A percentile compares a stretch with the other conserved stretches of the same genome.
phyloP scores from a whole-genome alignment of 2,113 vertebrate genomes.

The Nymphicus hollandicus region DNA sequence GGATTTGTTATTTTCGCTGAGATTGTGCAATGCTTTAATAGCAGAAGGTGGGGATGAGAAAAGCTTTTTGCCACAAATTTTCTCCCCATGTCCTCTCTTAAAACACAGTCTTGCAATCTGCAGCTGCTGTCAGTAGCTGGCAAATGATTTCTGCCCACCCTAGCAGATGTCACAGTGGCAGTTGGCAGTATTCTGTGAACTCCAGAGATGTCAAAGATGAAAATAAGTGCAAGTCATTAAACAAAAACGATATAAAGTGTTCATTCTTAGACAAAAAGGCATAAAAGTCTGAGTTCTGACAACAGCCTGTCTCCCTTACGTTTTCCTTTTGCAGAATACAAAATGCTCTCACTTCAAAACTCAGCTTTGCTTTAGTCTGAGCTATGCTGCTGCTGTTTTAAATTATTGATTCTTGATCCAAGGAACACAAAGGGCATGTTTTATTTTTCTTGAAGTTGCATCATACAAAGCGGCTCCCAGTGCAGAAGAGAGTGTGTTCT shows the following conservation, averaged over 20 bases:
- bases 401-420: not conserved
- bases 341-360: not conserved
- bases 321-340: not conserved
- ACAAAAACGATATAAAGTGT: not conserved
- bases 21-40: not conserved
- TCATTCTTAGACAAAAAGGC: not conserved
- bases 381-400: not conserved
- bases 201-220: constrained; percentile 3
- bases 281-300: not conserved
- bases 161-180: constrained; percentile 48
- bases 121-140: constrained; percentile 12
- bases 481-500: not conserved
- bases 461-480: not conserved
- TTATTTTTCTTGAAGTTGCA: not conserved
- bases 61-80: not conserved
- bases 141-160: constrained; percentile 36
- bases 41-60: not conserved
- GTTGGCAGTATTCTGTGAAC: not conserved
- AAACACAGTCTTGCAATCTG: constrained; percentile 21
- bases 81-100: not conserved
- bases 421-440: not conserved
- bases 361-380: not conserved
- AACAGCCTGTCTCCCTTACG: not conserved
- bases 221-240: constrained; percentile 31
- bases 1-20: constrained; percentile 35